Conservation (phyloP, 2,888 invertebrate species). For the Stomorhina lunata region DNA sequence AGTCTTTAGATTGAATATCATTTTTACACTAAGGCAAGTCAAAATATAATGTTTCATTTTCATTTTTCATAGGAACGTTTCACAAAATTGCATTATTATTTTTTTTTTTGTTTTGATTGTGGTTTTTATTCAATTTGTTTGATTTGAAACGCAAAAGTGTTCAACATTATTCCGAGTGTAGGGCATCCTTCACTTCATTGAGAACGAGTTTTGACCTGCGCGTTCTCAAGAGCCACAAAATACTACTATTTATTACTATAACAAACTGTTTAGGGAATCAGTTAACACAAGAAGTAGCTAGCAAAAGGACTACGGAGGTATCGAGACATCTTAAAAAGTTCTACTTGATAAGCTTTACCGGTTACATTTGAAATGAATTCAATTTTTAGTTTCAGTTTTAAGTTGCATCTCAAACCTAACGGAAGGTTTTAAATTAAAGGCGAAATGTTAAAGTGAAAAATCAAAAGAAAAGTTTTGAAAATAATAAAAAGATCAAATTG, state of each 20-base stretch:
- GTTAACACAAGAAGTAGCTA: no score
- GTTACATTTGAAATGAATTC: slow-evolving; percentile 43
- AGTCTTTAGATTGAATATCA: no score
- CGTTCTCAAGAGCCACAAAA: neutral
- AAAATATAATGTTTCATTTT: no score
- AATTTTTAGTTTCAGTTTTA: slow-evolving; percentile 58
- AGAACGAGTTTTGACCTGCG: slow-evolving; percentile 30
- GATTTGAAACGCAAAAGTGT: no score
- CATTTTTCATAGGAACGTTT: no score
- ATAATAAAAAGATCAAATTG: neutral
- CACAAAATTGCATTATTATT: no score
- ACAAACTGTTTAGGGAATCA: no score
- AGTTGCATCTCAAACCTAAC: slow-evolving; percentile 54
- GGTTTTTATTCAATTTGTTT: no score
- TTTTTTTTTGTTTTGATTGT: no score
- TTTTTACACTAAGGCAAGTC: no score
- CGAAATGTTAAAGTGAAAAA: neutral
- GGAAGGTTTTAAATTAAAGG: slow-evolving; percentile 24
- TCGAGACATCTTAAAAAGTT: slow-evolving; percentile 44
- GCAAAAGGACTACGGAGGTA: slow-evolving; percentile 18
- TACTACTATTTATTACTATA: neutral
- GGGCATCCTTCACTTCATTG: neutral
- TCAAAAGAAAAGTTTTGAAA: neutral
- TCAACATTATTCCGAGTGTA: neutral
- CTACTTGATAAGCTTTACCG: no score